These are phyloP conservation scores for Epizoanthus illoricatus DNA, from an alignment of 92 coral and sea anemone genomes.

Conservation along the genomic window DNA sequence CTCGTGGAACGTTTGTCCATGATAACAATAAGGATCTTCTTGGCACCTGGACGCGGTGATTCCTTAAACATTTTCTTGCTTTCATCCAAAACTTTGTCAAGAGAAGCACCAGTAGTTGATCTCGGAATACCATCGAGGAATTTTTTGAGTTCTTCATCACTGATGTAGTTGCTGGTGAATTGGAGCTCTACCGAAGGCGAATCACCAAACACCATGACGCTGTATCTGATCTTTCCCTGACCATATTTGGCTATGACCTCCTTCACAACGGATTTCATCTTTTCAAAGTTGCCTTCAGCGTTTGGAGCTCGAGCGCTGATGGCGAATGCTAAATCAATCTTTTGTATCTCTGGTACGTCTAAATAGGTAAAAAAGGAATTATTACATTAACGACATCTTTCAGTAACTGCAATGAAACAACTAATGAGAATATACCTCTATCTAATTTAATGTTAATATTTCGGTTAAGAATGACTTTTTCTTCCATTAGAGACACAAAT, in stretches of 20 bases:
- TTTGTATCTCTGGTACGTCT: conserved; percentile 46
- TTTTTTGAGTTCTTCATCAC: conserved; percentile 49
- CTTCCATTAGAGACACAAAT: too few relatives aligned
- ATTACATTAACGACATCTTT: too few relatives aligned
- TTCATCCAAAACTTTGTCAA: conserved; percentile 54
- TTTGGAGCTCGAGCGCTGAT: conserved; percentile 65
- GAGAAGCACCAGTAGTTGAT: conserved; percentile 62
- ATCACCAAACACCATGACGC: conserved; percentile 64
- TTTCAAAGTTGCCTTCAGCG: conserved; percentile 54
- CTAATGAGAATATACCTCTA: too few relatives aligned
- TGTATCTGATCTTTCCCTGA: conserved; percentile 62
- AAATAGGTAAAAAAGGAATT: neutral
- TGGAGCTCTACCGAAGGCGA: conserved; percentile 47
- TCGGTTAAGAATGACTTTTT: too few relatives aligned
- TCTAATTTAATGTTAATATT: too few relatives aligned
- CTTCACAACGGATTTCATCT: conserved; percentile 73
- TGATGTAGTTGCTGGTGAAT: conserved; percentile 38
- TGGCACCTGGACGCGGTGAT: conserved; percentile 61
- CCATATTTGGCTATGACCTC: conserved; percentile 61
- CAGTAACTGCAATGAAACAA: neutral
- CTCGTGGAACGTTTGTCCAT: conserved; percentile 53
- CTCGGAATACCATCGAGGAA: conserved; percentile 45
- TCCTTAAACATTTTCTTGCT: conserved; percentile 64
- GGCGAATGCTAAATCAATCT: conserved; percentile 67
- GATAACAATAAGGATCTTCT: conserved; percentile 69